These are phyloP conservation scores for Apaloderma vittatum DNA, from an alignment of 2,113 vertebrate genomes.

Conservation along the genomic window DNA sequence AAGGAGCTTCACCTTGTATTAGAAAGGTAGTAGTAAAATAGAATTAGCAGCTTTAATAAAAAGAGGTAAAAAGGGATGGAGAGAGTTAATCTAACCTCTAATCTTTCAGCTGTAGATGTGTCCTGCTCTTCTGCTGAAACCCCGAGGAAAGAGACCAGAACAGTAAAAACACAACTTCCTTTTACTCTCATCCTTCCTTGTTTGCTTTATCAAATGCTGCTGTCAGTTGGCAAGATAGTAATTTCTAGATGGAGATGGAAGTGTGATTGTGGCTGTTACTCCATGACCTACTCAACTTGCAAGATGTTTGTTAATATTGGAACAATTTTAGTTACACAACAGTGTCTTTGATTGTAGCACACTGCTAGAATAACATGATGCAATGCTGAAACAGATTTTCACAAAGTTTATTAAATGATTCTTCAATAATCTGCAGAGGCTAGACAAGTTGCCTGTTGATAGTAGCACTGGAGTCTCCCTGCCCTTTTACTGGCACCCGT, in stretches of 20 bases:
- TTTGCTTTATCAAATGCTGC: neutral
- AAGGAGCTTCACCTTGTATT: neutral
- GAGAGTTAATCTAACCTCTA: neutral
- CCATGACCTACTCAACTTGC: neutral
- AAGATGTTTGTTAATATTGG: neutral
- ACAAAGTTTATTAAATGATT: neutral
- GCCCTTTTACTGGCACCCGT: neutral
- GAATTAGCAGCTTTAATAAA: neutral
- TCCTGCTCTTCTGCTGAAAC: neutral
- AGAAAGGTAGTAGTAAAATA: neutral
- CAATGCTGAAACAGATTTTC: neutral
- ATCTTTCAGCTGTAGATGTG: neutral
- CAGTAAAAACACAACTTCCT: neutral
- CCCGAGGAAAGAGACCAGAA: neutral
- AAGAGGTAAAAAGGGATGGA: neutral
- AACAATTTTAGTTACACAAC: neutral
- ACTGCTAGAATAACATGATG: neutral
- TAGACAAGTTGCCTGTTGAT: neutral
- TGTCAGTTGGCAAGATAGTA: neutral
- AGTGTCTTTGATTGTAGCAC: neutral
- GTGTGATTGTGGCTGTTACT: neutral
- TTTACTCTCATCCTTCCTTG: neutral
- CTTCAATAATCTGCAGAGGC: neutral
- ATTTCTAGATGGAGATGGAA: neutral
- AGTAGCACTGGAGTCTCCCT: neutral